Conservation (phyloP, 2,888 invertebrate genomes). For the Cyaniris semiargus region DNA sequence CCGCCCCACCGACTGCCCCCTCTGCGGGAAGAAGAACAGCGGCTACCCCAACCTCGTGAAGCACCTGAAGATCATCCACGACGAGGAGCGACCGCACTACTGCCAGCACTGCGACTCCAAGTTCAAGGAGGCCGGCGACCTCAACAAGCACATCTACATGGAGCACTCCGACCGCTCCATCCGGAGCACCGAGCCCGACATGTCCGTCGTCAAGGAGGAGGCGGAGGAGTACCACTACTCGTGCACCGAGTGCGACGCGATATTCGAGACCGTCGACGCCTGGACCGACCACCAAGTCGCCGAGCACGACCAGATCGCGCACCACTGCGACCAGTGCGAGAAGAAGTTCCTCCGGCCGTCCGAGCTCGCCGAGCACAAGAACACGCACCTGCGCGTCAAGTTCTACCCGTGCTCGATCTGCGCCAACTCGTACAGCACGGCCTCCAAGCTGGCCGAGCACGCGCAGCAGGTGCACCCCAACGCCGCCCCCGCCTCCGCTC, state of each 20-base stretch:
- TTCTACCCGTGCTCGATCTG: conserved; percentile 82
- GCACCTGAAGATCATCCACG: conserved; percentile 77
- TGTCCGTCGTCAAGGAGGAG: conserved; percentile 74
- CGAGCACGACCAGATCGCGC: conserved; percentile 76
- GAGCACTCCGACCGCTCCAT: conserved; percentile 76
- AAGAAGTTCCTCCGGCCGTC: conserved; percentile 81
- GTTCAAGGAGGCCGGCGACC: conserved; percentile 76
- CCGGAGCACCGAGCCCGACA: conserved; percentile 58
- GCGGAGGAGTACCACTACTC: conserved; percentile 79
- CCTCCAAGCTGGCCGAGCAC: conserved; percentile 81
- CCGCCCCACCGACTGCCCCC: conserved; percentile 74
- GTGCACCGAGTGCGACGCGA: conserved; percentile 82
- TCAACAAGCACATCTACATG: conserved; percentile 81
- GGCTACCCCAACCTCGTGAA: conserved; percentile 80
- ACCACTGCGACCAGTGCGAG: conserved; percentile 83
- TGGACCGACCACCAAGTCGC: conserved; percentile 81
- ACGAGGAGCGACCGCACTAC: conserved; percentile 74
- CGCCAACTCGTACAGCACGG: conserved; percentile 82
- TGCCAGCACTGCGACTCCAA: conserved; percentile 82
- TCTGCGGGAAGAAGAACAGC: conserved; percentile 79
- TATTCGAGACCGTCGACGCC: conserved; percentile 78
- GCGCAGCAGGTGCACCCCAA: conserved; percentile 76
- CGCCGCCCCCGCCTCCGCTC: conserved; percentile 50
- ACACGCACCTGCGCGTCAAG: conserved; percentile 83
- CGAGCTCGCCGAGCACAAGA: conserved; percentile 83